Base-by-base conservation (phyloP, 2,113 vertebrate genomes). In the Thamnaconus septentrionalis region DNA sequence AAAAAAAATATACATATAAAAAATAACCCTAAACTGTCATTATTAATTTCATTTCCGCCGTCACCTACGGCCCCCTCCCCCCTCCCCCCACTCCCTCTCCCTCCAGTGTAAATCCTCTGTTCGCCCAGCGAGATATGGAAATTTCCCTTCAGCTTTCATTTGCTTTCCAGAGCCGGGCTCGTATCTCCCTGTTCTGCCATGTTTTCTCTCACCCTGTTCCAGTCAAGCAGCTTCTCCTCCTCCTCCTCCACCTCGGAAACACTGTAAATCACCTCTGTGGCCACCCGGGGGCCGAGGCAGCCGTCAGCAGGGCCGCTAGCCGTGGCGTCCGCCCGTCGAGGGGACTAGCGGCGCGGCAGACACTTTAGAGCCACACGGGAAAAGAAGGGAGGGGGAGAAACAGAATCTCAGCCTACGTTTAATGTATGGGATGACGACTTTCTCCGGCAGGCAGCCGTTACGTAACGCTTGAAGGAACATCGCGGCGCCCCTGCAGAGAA, bases 401-500 rank as follows among this genome's bases (percentile, higher is more conserved):
- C 18, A 31, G 18, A 31, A 31, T 31, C 18, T 31, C 18, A 31
- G 18, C 18, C 18, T 31, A 31, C 18, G 18, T 31, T 31, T 31
- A 31, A 31, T 31, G 18, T 31, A 31, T 57, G 43, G 58, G 47
- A 43, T 45, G 52, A 59, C 59, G 73, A 67, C 65, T 74, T 65
- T 81, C 18, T 31, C 18, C 18, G 18, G 79, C 8, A 73, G 66
- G 83, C 88, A 87, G 84, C 75, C 45, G 80, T 87, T 85, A 81
- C 80, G 82, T 80, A 84, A 90, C 61, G 64, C 73, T 52, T 75
- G 79, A 86, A 85, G 86, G 80, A 74, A 71, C 80, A 69, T 71
- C 54, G 66, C 18, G 47, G 56, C 74, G 76, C 61, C 70, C 61
- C 71, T 64, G 66, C 71, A 70, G 72, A 76, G 81, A 88, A 75